Evolutionary conservation across 2,888 invertebrate genomes (phyloP).

Genomic region (Oscheius sp.): DNA sequence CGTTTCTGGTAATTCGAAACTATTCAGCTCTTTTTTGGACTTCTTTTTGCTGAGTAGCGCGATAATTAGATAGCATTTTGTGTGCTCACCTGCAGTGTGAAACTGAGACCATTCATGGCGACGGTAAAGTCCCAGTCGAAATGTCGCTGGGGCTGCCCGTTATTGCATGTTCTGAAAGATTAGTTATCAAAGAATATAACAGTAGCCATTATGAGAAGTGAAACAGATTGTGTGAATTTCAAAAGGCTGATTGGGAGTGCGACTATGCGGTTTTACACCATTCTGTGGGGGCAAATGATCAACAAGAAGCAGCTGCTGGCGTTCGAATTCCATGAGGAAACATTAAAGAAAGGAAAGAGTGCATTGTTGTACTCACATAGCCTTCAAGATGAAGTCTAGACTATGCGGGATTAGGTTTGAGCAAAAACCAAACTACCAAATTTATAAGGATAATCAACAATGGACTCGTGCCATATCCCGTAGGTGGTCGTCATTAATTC

Average conservation of each 20-base stretch:
- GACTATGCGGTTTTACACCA: too few species aligned
- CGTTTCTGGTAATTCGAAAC: not conserved
- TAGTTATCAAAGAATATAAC: not conserved
- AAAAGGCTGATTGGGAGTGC: not conserved
- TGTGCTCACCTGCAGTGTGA: constrained; percentile 34
- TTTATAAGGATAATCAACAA: too few species aligned
- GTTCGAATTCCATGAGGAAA: too few species aligned
- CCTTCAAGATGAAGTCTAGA: too few species aligned
- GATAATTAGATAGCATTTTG: constrained; percentile 3
- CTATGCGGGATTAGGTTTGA: too few species aligned
- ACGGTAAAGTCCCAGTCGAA: constrained; percentile 36
- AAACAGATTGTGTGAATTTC: not conserved
- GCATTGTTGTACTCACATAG: too few species aligned
- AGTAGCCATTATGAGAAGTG: not conserved
- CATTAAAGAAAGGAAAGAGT: too few species aligned
- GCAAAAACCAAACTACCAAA: too few species aligned
- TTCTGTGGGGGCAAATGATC: too few species aligned
- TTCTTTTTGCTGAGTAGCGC: not conserved
- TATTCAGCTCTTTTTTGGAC: not conserved
- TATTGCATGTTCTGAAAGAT: constrained; percentile 31
- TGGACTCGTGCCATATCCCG: too few species aligned
- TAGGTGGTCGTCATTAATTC: too few species aligned
- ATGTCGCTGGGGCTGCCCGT: constrained; percentile 29
- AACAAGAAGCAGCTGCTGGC: too few species aligned
- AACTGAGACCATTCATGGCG: constrained; percentile 39